Evolutionary conservation across 2,888 invertebrate genomes (phyloP), one percentile per base, ranked within the genome.

Genomic region (Carpatolechia fugitivella): DNA sequence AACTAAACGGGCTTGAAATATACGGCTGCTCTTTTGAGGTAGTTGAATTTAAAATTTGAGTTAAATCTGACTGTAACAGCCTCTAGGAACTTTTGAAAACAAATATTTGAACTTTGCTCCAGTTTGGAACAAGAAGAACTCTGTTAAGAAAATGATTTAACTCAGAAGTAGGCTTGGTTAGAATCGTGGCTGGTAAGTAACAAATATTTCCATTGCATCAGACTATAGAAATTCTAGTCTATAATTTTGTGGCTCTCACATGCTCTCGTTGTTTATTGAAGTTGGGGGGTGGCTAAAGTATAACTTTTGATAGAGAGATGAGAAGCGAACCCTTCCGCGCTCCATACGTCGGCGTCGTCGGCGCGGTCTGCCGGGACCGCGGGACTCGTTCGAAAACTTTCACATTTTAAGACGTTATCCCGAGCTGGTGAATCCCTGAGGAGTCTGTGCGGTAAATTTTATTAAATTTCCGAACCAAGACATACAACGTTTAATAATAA

Each of bases 381-480:
- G 59, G 18, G 40, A 20, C 57, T 68, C 67, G 67, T 68, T 69
- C 65, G 63, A 72, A 82, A 86, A 85, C 82, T 84, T 85, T 71
- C 74, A 76, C 84, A 79, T 84, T 83, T 80, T 78, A 79, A 81
- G 81, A 82, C 74, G 70, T 83, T 80, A 78, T 75, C 75, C 78
- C 76, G 78, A 79, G 76, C 58, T 64, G 63, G 63, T 60, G 63
- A 53, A 56, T 66, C 72, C 74, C 72, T 54, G 41, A 62, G 71
- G 79, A 70, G 69, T 62, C 61, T 48, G 63, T 55, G 38, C 60
- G 63, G 66, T 73, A 76, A 79, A 81, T 52, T 52, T 78, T 78
- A 83, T 82, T 82, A 80, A 80, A 81, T 82, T 82, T 79, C 63
- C 58, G 52, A 56, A 55, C 51, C 48, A 48, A 56, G 44, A 52